These are phyloP conservation scores for Cylindroiulus punctatus DNA, from an alignment of 2,888 invertebrate genomes.

Conservation along the genomic window DNA sequence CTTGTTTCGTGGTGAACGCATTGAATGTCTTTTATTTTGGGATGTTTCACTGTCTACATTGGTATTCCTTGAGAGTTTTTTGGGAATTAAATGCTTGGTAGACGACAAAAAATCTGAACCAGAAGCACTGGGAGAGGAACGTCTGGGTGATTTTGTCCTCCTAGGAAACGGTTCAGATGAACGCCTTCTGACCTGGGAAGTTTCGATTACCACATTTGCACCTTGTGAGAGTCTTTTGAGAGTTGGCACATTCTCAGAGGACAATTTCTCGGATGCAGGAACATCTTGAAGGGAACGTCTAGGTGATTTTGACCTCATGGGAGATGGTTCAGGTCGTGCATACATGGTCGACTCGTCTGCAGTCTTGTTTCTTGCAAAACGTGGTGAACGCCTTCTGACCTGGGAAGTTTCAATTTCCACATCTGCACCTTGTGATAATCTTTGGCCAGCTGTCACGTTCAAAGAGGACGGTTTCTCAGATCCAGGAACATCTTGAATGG, in stretches of 20 bases:
- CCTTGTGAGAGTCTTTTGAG: not conserved
- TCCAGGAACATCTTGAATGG: too few relatives aligned
- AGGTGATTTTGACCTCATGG: not conserved
- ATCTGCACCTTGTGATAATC: too few relatives aligned
- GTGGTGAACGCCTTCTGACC: too few relatives aligned
- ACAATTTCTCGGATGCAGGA: not conserved
- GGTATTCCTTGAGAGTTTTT: not conserved
- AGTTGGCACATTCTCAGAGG: not conserved
- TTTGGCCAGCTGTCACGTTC: too few relatives aligned
- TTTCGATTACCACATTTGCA: not conserved
- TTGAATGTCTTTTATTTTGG: not conserved
- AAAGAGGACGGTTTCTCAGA: too few relatives aligned
- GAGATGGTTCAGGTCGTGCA: not conserved
- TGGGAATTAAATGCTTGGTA: not conserved
- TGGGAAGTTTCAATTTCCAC: too few relatives aligned
- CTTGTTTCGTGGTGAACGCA: not conserved
- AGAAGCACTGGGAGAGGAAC: not conserved
- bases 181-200: not conserved
- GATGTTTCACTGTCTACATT: not conserved
- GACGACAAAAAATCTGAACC: not conserved
- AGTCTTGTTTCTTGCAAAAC: not conserved
- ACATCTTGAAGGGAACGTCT: not conserved
- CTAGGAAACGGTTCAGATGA: not conserved
- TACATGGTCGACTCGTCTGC: not conserved
- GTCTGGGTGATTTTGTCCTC: not conserved